A percentile compares a stretch with the other conserved stretches of the same genome.
These are phyloP conservation scores for Mimas tiliae DNA, from an alignment of 2,888 invertebrate species.

Conservation along the genomic window DNA sequence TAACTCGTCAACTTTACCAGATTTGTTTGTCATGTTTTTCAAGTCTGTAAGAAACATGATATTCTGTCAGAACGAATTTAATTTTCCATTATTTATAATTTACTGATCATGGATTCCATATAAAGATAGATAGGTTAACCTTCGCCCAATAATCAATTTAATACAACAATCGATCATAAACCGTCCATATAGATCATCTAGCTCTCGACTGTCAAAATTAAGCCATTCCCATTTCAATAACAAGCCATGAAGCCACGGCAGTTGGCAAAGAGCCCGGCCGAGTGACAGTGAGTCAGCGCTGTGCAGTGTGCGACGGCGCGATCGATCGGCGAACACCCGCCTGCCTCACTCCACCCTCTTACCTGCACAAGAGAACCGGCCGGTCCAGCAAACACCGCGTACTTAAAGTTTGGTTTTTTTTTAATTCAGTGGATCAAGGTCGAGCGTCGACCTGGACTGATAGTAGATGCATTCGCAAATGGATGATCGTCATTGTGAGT, in stretches of 20 bases:
- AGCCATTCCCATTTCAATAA: constrained; percentile 62
- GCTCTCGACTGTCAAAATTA: constrained; percentile 47
- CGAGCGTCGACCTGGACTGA: constrained; percentile 19
- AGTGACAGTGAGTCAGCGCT: constrained; percentile 74
- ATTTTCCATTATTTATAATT: no score
- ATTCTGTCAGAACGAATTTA: no score
- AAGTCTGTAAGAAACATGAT: no score
- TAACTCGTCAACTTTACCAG: no score
- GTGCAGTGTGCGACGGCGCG: constrained; percentile 66
- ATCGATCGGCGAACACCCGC: constrained; percentile 75
- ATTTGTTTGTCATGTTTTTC: no score
- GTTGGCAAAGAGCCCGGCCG: constrained; percentile 73
- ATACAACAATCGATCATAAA: background rate
- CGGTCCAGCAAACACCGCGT: constrained; percentile 44
- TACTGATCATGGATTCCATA: background rate
- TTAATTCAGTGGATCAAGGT: constrained; percentile 21
- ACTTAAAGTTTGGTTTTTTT: constrained; percentile 42
- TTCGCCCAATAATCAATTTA: background rate
- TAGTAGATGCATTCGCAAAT: constrained; percentile 7
- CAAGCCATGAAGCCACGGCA: constrained; percentile 62
- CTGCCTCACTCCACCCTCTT: constrained; percentile 40
- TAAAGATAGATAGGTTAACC: no score
- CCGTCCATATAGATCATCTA: background rate
- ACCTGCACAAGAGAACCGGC: constrained; percentile 58
- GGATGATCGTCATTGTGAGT: constrained; percentile 21